These are phyloP conservation scores for Cephus sareptanus DNA, from an alignment of 2,888 invertebrate species.

Conservation along the genomic window DNA sequence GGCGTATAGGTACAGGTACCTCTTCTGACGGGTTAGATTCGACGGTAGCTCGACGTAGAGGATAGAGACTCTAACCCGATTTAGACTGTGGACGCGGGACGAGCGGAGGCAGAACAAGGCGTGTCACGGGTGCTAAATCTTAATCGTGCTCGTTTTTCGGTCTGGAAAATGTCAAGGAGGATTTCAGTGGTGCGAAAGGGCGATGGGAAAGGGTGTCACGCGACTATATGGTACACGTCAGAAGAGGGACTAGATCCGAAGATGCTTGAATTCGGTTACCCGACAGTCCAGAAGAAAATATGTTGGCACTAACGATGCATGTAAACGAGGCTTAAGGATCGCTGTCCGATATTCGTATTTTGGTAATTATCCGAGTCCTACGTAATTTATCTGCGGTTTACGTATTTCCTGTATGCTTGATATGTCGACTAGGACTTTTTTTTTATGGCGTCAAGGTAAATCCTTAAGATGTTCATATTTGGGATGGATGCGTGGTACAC, in stretches of 20 bases:
- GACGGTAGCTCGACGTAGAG: not conserved
- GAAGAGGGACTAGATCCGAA: not conserved
- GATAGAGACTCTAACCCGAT: not conserved
- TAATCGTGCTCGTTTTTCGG: not conserved
- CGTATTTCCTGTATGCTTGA: not conserved
- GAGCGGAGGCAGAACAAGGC: not conserved
- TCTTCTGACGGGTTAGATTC: not conserved
- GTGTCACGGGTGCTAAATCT: not conserved
- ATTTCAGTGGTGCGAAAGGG: not conserved
- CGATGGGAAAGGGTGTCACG: not conserved
- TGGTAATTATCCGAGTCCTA: not conserved
- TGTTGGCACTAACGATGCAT: slow-evolving; percentile 40
- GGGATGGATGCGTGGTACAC: not conserved
- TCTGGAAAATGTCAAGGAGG: not conserved
- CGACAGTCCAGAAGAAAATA: slow-evolving; percentile 17
- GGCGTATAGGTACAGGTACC: not conserved
- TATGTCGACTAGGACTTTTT: not conserved
- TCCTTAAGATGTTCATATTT: not conserved
- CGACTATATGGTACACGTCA: not conserved
- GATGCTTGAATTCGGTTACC: not conserved
- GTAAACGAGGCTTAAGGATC: slow-evolving; percentile 34
- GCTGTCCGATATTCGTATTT: not conserved
- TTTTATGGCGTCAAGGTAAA: not conserved
- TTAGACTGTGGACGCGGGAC: not conserved
- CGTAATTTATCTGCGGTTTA: too few species aligned